Evolutionary conservation across 37 sponge, comb jelly and placozoan genomes (phyloP).

Genomic region (Spongilla lacustris): DNA sequence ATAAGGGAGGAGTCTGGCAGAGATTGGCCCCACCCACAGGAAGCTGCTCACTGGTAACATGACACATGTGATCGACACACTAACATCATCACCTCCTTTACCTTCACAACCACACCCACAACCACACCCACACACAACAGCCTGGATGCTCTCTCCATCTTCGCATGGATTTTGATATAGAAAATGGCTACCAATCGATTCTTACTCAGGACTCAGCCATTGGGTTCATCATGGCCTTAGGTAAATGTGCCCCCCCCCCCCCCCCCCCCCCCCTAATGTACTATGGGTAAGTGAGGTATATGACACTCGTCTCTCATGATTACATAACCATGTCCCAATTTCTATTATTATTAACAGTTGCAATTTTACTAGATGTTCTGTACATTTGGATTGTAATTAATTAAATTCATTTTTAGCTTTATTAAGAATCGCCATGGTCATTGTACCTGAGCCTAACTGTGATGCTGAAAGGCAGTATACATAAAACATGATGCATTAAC

Average conservation of each 20-base stretch:
- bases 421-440: too few species aligned
- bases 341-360: too few species aligned
- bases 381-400: too few species aligned
- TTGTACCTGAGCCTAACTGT: too few species aligned
- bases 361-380: too few species aligned
- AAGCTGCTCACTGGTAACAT: neutral
- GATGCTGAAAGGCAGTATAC: too few species aligned
- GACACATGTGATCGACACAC: neutral
- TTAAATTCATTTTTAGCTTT: too few species aligned
- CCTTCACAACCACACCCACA: neutral
- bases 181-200: constrained; percentile 48
- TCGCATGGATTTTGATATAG: constrained; percentile 55
- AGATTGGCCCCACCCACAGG: constrained; percentile 63
- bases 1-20: constrained; percentile 87
- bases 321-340: neutral
- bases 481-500: too few species aligned
- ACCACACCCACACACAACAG: constrained; percentile 10
- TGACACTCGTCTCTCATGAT: too few species aligned
- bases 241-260: neutral
- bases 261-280: neutral
- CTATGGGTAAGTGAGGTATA: too few species aligned
- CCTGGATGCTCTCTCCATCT: constrained; percentile 85
- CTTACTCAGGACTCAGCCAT: constrained; percentile 77
- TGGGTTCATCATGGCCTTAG: constrained; percentile 81
- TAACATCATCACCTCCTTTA: too few species aligned